Evolutionary conservation across 1,140 invertebrate species (phyloP).

Genomic region (Sminthurides bifidus): DNA sequence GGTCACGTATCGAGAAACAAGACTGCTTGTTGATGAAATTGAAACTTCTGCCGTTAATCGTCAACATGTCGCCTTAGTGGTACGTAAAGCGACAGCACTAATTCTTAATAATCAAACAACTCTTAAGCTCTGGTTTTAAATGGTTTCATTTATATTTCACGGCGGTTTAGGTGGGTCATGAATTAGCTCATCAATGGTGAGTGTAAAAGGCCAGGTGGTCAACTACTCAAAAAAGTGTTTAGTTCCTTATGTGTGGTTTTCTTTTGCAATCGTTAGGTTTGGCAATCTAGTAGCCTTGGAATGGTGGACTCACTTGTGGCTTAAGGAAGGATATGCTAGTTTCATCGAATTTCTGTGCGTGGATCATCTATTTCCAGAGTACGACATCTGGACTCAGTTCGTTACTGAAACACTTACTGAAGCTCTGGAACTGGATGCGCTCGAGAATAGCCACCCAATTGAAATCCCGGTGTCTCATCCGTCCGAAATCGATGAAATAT

Average conservation of each 20-base stretch:
- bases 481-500: slow-evolving; percentile 84
- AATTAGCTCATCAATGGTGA: slow-evolving; percentile 88
- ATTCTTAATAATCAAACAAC: slow-evolving; percentile 75
- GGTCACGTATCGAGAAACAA: slow-evolving; percentile 42
- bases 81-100: background rate
- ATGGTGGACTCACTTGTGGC: slow-evolving; percentile 44
- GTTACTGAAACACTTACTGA: slow-evolving; percentile 60
- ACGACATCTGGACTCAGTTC: slow-evolving; percentile 42
- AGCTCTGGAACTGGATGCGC: slow-evolving; percentile 72
- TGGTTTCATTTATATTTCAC: slow-evolving; percentile 83
- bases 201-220: no score
- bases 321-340: slow-evolving; percentile 43
- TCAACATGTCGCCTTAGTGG: slow-evolving; percentile 72
- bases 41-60: slow-evolving; percentile 69
- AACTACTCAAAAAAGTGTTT: background rate
- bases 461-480: slow-evolving; percentile 76
- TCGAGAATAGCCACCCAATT: slow-evolving; percentile 81
- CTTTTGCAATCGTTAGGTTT: no score
- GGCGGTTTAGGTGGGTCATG: no score
- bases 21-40: slow-evolving; percentile 44
- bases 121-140: slow-evolving; percentile 67
- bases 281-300: slow-evolving; percentile 56
- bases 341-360: slow-evolving; percentile 36
- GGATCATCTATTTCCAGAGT: slow-evolving; percentile 46
- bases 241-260: no score